These are phyloP conservation scores for Micromys minutus DNA, from an alignment of 2,113 vertebrate species.

Conservation along the genomic window DNA sequence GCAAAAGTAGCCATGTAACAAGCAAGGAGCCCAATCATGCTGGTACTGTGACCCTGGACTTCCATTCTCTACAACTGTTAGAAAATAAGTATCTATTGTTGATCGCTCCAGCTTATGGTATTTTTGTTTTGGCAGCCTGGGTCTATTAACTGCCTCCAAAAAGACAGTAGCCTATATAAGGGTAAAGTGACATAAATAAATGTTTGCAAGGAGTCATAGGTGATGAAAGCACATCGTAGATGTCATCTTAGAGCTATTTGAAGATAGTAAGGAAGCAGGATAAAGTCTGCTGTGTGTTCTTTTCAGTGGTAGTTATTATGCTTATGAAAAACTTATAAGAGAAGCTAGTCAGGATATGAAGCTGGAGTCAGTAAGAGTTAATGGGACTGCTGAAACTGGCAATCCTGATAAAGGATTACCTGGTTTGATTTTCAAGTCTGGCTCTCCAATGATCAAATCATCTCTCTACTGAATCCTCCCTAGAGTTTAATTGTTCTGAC, in stretches of 20 bases:
- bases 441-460: neutral
- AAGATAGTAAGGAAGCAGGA: neutral
- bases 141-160: neutral
- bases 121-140: neutral
- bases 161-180: neutral
- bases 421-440: slow-evolving; percentile 48
- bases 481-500: neutral
- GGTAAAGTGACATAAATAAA: neutral
- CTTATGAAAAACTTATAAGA: slow-evolving; percentile 21
- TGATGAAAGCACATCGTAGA: neutral
- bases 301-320: neutral
- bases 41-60: neutral
- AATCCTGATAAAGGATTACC: slow-evolving; percentile 16
- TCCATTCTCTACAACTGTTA: neutral
- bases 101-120: neutral
- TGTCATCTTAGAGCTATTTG: neutral
- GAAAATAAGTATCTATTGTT: neutral
- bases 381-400: neutral
- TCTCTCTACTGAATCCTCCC: slow-evolving; percentile 35
- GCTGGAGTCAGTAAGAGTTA: neutral
- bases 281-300: neutral
- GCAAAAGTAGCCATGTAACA: neutral
- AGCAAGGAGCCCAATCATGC: neutral
- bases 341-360: neutral
- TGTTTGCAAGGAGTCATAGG: neutral